phyloP scores from a whole-genome alignment of 2,797 vertebrate genomes.

The Xerus rutilus region DNA sequence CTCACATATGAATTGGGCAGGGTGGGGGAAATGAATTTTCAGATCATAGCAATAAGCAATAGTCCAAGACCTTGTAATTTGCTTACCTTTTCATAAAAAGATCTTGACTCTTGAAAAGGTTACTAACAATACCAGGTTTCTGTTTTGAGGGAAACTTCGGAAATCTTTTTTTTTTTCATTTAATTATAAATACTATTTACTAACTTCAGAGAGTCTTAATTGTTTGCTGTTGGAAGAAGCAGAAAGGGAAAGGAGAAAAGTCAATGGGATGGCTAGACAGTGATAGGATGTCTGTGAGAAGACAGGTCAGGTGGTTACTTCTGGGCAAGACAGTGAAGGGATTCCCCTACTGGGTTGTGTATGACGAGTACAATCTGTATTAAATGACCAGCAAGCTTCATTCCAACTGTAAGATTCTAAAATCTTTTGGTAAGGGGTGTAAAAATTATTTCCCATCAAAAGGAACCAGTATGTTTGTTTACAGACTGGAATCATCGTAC shows the following conservation, averaged over 20 bases:
- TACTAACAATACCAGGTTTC: conserved; percentile 18
- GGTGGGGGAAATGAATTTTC: neutral
- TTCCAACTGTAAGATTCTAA: neutral
- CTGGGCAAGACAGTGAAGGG: neutral
- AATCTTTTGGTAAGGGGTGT: neutral
- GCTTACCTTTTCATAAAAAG: neutral
- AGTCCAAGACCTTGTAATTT: neutral
- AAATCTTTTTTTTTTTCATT: neutral
- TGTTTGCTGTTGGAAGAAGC: neutral
- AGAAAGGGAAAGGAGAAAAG: neutral
- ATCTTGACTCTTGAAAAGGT: neutral
- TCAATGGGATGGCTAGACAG: neutral
- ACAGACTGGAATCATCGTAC: neutral
- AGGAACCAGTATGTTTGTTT: neutral
- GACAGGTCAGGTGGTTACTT: neutral
- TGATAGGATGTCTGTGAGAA: neutral
- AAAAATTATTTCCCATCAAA: conserved; percentile 8
- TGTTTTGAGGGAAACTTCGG: conserved; percentile 1
- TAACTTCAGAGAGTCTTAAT: neutral
- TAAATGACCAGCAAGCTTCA: neutral
- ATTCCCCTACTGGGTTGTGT: neutral
- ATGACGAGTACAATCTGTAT: neutral
- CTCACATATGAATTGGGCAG: neutral
- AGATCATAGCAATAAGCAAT: neutral
- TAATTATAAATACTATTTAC: too few relatives aligned